Evolutionary conservation across 1,140 invertebrate genomes (phyloP), one percentile per base, ranked within the genome.

Genomic region (Sinella curviseta): DNA sequence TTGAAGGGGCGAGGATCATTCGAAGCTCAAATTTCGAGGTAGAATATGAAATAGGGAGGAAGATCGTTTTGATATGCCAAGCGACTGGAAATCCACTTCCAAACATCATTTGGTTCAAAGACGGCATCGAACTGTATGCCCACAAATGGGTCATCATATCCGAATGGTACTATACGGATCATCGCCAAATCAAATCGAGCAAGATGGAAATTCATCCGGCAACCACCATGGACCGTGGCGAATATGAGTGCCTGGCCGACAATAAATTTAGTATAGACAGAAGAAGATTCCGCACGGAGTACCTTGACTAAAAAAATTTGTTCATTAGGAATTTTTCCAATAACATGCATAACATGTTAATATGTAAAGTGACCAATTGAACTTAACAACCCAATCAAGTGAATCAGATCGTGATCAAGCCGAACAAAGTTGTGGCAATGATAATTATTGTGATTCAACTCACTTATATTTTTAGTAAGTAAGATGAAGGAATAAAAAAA

Each of bases 201-300:
- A 90, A 90, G 85, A 87, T 90, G 85, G 90, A 90, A 85, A 90
- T 90, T 78, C 89, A 90, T 81, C 90, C 90, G 3, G 89, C 89
- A 12, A 88, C 89, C 34, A 74, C 35, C 55, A 85, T 88, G 84
- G 90, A 91, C 86, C 90, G 90, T 16, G 92, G 92, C 17, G 92
- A 90, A 81, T 93, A 93, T 81, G 91, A 92, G 84, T 93, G 91
- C 82, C 90, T 92, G 82, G 92, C 92, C 2, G 92, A 93, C 80
- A 94, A 93, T 86, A 92, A 93, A 85, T 93, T 92, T 83, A 88
- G 92, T 0, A 91, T 93, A 17, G 92, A 93, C 85, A 89, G 89
- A 80, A 86, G 91, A 77, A 90, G 91, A 74, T 93, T 93, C 81
- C 86, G 91, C 78, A 92, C 92, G 17, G 91, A 92, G 86, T 92